phyloP scores from a whole-genome alignment of 2,888 invertebrate genomes.

The Caradrina clavipalpis region DNA sequence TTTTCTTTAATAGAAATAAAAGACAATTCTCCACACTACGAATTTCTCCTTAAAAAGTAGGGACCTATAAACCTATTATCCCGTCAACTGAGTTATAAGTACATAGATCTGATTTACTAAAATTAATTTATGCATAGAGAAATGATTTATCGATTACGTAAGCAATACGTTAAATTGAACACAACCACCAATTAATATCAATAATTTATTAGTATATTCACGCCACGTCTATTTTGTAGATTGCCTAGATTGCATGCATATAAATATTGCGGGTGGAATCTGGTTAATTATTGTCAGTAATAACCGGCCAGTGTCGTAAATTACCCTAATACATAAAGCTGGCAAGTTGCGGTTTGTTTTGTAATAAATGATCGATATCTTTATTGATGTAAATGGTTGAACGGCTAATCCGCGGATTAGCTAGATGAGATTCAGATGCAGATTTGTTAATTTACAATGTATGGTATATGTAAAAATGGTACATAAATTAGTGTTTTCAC shows the following conservation, averaged over 20 bases:
- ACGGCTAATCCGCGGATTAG: not conserved
- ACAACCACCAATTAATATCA: constrained; percentile 43
- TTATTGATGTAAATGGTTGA: constrained; percentile 17
- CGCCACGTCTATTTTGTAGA: constrained; percentile 54
- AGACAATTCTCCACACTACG: too few relatives aligned
- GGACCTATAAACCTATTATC: too few relatives aligned
- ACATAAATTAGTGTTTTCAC: too few relatives aligned
- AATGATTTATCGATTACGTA: constrained; percentile 31
- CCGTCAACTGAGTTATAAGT: not conserved
- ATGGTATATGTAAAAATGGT: too few relatives aligned
- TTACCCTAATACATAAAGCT: constrained; percentile 33
- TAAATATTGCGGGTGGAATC: constrained; percentile 41
- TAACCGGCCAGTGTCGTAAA: constrained; percentile 37
- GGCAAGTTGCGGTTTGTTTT: constrained; percentile 37
- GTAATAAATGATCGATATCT: constrained; percentile 39
- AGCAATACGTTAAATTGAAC: constrained; percentile 20
- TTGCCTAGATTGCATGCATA: constrained; percentile 34
- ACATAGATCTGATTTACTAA: not conserved
- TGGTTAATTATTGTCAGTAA: constrained; percentile 40
- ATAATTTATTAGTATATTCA: constrained; percentile 50
- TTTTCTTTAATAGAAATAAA: too few relatives aligned
- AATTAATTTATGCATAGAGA: constrained; percentile 4
- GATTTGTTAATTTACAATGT: too few relatives aligned
- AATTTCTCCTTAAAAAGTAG: too few relatives aligned
- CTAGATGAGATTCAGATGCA: not conserved